Evolutionary conservation across 2,888 invertebrate genomes (phyloP), one percentile per base, ranked within the genome.

Genomic region (Chymomyza procnemis): DNA sequence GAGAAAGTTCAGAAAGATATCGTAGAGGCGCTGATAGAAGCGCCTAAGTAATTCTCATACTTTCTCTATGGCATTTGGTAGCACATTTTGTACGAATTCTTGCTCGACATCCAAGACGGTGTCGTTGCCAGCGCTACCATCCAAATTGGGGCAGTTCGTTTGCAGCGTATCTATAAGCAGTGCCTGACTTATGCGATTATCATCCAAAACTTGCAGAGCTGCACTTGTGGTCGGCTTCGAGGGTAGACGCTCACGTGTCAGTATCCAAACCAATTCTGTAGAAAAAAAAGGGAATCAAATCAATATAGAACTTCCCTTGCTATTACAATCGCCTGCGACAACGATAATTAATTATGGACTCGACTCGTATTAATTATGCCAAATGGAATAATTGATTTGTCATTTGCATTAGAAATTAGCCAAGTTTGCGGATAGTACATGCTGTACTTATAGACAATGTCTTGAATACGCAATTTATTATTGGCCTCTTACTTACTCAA

Each of bases 211-310:
- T 64, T 85, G 70, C 30, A 73, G 70, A 12, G 90, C 90, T 0
- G 68, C 52, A 16, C 64, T 65, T 16, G 90, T 50, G 1, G 80
- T 70, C n/a, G 74, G 71, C 6, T 59, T 47, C 1, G 76, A 48
- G 12, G 90, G 86, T 18, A 79, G 68, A 52, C 87, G 89, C n/a
- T 89, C 66, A 21, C 90, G 88, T 12, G 89, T 87, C 64, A 89
- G 64, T 69, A 89, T 88, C 89, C 89, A 89, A 56, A 85, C 77
- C 18, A 84, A 0, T 67, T 82, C 89, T 89, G 74, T 16, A 69
- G 64, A 50, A 46, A 22, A 18, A n/a, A n/a, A n/a, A n/a, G n/a
- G n/a, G n/a, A n/a, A 1, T 18, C 0, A 8, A 50, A 50, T 41
- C 12, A 12, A 14, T 41, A 41, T 41, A 12, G 12, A 41, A 41